These are phyloP conservation scores for Apocheima hispidaria DNA, from an alignment of 2,888 invertebrate genomes.

Conservation along the genomic window DNA sequence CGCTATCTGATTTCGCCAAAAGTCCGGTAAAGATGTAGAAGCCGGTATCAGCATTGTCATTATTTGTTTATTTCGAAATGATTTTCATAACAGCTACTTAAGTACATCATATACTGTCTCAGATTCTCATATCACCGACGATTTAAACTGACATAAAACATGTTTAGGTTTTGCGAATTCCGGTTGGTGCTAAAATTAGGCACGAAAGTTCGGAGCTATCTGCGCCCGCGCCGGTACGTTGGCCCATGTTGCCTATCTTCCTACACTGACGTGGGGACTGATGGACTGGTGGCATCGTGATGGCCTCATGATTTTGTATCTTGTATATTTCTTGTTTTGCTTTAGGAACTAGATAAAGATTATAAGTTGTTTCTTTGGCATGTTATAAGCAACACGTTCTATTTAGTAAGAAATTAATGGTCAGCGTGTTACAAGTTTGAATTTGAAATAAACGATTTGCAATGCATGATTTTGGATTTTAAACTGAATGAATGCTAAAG, in stretches of 20 bases:
- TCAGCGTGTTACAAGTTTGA: no score
- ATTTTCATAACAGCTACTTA: background rate
- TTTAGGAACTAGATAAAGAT: background rate
- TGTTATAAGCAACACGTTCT: no score
- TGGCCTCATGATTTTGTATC: background rate
- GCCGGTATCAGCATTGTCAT: no score
- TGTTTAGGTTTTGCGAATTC: conserved; percentile 16
- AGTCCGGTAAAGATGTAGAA: no score
- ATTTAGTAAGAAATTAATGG: no score
- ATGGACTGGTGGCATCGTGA: background rate
- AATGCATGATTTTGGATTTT: no score
- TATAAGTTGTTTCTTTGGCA: no score
- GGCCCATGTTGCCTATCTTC: conserved; percentile 11
- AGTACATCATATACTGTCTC: background rate
- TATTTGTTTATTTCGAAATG: no score
- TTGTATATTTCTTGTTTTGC: background rate
- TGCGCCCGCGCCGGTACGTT: conserved; percentile 12
- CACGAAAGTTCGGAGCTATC: conserved; percentile 8
- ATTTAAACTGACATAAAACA: conserved; percentile 6
- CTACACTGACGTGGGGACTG: background rate
- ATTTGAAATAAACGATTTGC: no score
- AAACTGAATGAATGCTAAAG: no score
- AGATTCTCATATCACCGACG: background rate
- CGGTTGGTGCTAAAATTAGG: conserved; percentile 23
- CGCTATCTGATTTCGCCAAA: no score